Conservation (phyloP, 1,140 invertebrate genomes). For the Ericerus pela region DNA sequence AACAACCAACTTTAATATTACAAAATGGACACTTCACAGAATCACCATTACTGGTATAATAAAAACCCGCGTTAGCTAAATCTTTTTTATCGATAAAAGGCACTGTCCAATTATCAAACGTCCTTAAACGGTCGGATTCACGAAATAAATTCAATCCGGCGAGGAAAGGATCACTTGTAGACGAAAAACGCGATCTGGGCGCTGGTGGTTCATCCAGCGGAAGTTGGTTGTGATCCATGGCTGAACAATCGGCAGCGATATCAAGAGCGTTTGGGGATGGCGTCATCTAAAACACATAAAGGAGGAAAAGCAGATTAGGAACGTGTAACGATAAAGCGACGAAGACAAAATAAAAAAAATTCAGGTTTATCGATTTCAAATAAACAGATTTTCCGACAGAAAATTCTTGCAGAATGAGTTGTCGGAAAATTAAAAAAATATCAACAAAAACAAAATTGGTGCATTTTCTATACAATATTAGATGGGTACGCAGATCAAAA, state of each 20-base stretch:
- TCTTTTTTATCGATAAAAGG: not conserved
- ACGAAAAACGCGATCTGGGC: not conserved
- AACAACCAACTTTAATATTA: not conserved
- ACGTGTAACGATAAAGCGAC: not conserved
- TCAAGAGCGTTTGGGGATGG: constrained; percentile 5
- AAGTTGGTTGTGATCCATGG: not conserved
- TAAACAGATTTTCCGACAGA: too few species aligned
- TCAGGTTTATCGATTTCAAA: too few species aligned
- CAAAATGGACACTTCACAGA: not conserved
- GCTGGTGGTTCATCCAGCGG: not conserved
- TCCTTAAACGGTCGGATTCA: not conserved
- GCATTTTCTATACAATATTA: too few species aligned
- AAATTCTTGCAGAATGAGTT: too few species aligned
- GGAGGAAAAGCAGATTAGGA: not conserved
- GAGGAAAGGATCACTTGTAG: not conserved
- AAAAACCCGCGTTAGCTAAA: not conserved
- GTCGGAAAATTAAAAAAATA: too few species aligned
- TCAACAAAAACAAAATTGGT: too few species aligned
- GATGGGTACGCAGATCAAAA: too few species aligned
- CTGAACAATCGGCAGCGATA: too few species aligned
- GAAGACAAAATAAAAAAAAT: too few species aligned
- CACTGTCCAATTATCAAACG: not conserved
- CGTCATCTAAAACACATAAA: not conserved
- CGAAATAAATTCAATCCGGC: constrained; percentile 1
- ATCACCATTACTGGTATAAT: not conserved